A percentile compares a stretch with the other conserved stretches of the same genome.
These are phyloP conservation scores for Neodon shergylaensis DNA, from an alignment of 2,113 vertebrate genomes.

Conservation along the genomic window DNA sequence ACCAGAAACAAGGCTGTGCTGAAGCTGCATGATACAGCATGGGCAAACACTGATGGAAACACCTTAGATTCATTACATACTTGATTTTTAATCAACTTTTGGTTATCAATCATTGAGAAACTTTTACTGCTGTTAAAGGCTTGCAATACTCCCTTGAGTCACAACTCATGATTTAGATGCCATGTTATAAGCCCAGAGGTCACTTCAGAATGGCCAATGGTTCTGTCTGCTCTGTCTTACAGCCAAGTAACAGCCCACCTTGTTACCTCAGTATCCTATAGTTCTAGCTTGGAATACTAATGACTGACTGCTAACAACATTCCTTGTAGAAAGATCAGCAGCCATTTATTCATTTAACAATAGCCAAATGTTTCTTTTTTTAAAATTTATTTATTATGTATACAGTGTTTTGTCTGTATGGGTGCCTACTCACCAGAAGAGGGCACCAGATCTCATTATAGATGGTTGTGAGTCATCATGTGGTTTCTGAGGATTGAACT, in stretches of 20 bases:
- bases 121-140: background rate
- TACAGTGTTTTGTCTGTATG: too few species aligned
- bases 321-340: background rate
- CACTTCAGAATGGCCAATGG: background rate
- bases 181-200: background rate
- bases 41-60: background rate
- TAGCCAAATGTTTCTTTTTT: conserved; percentile 9
- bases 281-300: background rate
- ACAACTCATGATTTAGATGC: background rate
- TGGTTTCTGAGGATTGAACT: too few species aligned
- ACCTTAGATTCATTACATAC: background rate
- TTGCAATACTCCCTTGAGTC: background rate
- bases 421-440: too few species aligned
- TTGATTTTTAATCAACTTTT: background rate
- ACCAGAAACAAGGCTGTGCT: background rate
- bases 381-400: too few species aligned
- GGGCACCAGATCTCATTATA: too few species aligned
- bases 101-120: background rate
- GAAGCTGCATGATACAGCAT: background rate
- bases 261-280: background rate
- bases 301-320: background rate
- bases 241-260: background rate
- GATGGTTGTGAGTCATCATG: too few species aligned
- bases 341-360: background rate
- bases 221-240: background rate